Base-by-base conservation (phyloP, 1,140 invertebrate genomes). In the Nephila pilipes region DNA sequence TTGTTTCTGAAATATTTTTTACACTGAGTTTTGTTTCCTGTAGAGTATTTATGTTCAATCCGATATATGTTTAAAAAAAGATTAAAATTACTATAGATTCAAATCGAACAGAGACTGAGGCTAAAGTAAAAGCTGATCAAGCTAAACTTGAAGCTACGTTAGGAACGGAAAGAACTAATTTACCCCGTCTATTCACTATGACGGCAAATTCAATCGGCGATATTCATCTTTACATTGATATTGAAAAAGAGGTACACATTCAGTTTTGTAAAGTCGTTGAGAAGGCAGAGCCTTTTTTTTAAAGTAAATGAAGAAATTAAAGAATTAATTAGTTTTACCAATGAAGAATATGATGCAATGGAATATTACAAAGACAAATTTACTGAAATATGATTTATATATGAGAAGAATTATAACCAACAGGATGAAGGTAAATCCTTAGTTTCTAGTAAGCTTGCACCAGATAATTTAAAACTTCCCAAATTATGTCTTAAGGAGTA, bases 321-420 rank as follows among this genome's bases (percentile, higher is more conserved):
- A 25, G 38, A 46, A 10, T 20, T 85, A 10, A 54, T 46, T n/a
- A 22, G 20, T 18, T 85, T 22, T 5, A 54, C 81, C 22, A 38
- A 85, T 25, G 81, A 85, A 85, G 81, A 85, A 54, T 85, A n/a
- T 46, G 46, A 85, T 85, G 10, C 18, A n/a, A 85, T 85, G 1
- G 81, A 85, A n/a, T 85, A 38, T 22, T 85, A 85, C 14, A 54
- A 38, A 55, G 81, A 57, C 2, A 54, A 14, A 22, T 46, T 55
- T 5, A 55, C 54, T 18, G 81, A 85, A 20, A 25, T 85, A 46
- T 55, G 54, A n/a, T 14, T 55, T 20, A 6, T 25, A 29, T 85
- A 85, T 3, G 46, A 54, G 20, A 83, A 55, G 18, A 29, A 46
- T 83, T 54, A 83, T 54, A 83, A 1, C 10, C 75, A 32, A 22